phyloP scores from a whole-genome alignment of 2,888 invertebrate species.

The Chamaedrilus cognettii region DNA sequence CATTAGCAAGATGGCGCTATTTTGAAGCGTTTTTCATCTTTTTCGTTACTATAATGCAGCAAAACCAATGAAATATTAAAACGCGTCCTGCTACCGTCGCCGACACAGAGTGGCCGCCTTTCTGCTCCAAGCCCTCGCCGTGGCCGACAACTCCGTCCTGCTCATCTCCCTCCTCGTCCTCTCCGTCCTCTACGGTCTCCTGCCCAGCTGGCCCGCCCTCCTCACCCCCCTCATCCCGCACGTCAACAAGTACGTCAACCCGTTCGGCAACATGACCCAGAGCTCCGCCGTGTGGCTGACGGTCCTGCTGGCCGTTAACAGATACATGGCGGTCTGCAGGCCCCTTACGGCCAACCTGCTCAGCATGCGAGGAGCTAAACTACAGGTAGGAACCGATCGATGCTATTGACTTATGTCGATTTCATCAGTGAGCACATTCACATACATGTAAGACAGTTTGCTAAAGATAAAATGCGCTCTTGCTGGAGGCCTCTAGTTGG shows the following conservation, averaged over 20 bases:
- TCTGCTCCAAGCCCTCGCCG: conserved; percentile 34
- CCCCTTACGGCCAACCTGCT: conserved; percentile 26
- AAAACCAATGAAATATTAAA: too few species aligned
- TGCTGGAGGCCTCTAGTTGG: too few species aligned
- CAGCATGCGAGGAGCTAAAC: conserved; percentile 6
- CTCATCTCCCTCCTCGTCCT: conserved; percentile 29
- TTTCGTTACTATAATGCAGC: too few species aligned
- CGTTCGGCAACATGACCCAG: conserved; percentile 30
- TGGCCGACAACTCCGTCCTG: conserved; percentile 33
- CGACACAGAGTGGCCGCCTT: conserved; percentile 29
- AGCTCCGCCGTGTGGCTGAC: conserved; percentile 34
- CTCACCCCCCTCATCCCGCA: conserved; percentile 10
- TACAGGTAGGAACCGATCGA: conserved; percentile 11
- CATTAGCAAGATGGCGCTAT: too few species aligned
- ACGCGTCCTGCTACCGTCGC: too few species aligned
- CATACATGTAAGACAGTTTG: too few species aligned
- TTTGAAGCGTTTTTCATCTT: too few species aligned
- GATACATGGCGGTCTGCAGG: conserved; percentile 33
- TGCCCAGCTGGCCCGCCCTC: conserved; percentile 8
- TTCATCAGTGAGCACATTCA: too few species aligned
- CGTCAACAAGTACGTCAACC: conserved; percentile 25
- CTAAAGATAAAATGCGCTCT: too few species aligned
- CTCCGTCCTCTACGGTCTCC: conserved; percentile 27
- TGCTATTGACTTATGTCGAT: too few species aligned
- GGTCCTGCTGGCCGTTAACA: conserved; percentile 33